Base-by-base conservation (phyloP, 2,113 vertebrate genomes). In the Spermophilus dauricus region DNA sequence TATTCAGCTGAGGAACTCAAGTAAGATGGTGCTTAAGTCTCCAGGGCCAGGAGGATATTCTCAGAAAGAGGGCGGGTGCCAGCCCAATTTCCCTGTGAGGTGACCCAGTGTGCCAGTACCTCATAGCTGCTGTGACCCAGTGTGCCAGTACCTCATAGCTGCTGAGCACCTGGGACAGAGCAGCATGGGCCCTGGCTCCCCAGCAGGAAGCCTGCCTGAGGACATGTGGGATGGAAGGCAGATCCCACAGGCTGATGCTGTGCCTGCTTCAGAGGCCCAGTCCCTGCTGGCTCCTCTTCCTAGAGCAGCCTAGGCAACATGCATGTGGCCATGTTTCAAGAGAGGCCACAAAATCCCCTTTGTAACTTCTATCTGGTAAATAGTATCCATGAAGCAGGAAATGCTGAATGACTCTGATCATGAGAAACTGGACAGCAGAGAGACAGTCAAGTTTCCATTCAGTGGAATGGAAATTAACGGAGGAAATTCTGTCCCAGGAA, bases 1-100 rank as follows among this genome's bases (percentile, higher is more conserved):
- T 26, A 1, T 32, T 78, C 17, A 32, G 2, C 24, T 72, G 37
- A 86, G 12, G 72, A 80, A 65, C 7, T 13, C 16, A 30, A 69
- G 45, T 24, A 67, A 82, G 58, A 10, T 10, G 4, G 7, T 70
- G 58, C 48, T 22, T 20, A 89, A 39, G 18, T 63, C 11, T 73
- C n/a, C 37, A 48, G 45, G 81, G 37, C 18, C n/a, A 51, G 77
- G 1, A 76, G 10, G 58, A 20, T 1, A 20, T 7, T 22, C 39
- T 22, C 37, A 20, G 8, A 0, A 2, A 0, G 9, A 86, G 34
- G 2, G 11, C 34, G 0, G 34, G 22, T 17, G 16, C 13, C 76
- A 51, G 42, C 2, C 4, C 4, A n/a, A 0, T 22, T 3, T 48
- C 5, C 2, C 1, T 0, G 37, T 14, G 20, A n/a, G 7, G 20